phyloP scores from a whole-genome alignment of 2,888 invertebrate species.

The Leucozona laternaria region DNA sequence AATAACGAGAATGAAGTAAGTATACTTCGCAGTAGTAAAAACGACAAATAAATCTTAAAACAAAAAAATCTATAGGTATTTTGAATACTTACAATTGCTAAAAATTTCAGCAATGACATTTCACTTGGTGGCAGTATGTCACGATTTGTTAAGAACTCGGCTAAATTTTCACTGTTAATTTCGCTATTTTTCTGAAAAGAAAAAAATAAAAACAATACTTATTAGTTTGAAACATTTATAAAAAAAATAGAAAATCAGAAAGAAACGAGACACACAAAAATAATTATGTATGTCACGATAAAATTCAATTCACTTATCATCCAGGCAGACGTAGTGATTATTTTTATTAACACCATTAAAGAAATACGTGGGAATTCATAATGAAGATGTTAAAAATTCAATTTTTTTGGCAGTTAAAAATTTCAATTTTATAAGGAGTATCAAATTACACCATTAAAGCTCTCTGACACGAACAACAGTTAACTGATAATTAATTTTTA shows the following conservation, averaged over 20 bases:
- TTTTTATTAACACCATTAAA: not conserved
- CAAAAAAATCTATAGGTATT: not conserved
- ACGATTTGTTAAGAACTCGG: slow-evolving; percentile 80
- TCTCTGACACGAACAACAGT: slow-evolving; percentile 25
- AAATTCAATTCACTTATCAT: not conserved
- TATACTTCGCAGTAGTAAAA: not conserved
- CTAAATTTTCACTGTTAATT: slow-evolving; percentile 81
- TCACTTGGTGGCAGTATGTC: slow-evolving; percentile 80
- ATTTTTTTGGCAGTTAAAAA: not conserved
- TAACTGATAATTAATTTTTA: slow-evolving; percentile 11
- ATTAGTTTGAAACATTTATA: slow-evolving; percentile 26
- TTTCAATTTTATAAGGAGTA: not conserved
- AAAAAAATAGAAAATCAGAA: slow-evolving; percentile 1
- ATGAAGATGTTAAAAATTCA: not conserved
- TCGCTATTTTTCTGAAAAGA: slow-evolving; percentile 79
- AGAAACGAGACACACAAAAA: slow-evolving; percentile 18
- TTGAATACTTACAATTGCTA: slow-evolving; percentile 90
- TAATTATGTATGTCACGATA: not conserved
- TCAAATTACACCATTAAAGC: not conserved
- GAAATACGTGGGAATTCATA: slow-evolving; percentile 27
- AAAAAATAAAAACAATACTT: slow-evolving; percentile 42
- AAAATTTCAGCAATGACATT: slow-evolving; percentile 87
- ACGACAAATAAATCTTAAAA: not conserved
- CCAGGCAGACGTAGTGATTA: not conserved
- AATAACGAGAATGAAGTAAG: not conserved